Evolutionary conservation across 2,888 invertebrate genomes (phyloP).

Genomic region (Ommatoiulus sabulosus): DNA sequence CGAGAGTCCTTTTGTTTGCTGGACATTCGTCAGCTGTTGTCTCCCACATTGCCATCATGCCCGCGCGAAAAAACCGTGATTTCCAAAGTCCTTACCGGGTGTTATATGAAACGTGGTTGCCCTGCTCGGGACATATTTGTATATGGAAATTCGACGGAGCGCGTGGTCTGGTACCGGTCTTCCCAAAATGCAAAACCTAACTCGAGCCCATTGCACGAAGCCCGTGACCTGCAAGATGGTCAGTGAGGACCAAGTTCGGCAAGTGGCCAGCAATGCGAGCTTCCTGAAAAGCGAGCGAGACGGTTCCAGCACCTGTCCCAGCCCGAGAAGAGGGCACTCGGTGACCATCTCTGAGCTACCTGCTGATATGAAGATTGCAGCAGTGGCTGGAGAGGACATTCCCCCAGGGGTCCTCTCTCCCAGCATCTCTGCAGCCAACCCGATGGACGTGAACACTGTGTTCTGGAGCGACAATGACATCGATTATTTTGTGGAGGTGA

Average conservation of each 20-base stretch:
- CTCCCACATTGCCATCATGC: constrained; percentile 42
- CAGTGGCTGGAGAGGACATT: constrained; percentile 53
- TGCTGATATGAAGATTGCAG: not conserved
- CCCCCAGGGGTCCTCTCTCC: not conserved
- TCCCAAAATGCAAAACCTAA: not conserved
- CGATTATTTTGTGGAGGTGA: constrained; percentile 48
- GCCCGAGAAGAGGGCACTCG: not conserved
- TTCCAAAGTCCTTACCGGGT: constrained; percentile 11
- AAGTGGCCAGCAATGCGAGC: not conserved
- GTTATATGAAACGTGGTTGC: constrained; percentile 45
- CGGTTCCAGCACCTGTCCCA: not conserved
- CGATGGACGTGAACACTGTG: constrained; percentile 42
- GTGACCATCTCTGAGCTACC: not conserved
- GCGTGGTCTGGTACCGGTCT: not conserved
- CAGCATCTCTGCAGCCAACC: not conserved
- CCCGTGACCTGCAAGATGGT: not conserved
- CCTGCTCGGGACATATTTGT: constrained; percentile 22
- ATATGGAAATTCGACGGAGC: constrained; percentile 6
- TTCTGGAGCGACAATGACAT: constrained; percentile 52
- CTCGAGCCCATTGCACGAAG: not conserved
- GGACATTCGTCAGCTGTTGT: constrained; percentile 49
- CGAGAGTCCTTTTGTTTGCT: constrained; percentile 5
- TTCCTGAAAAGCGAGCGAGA: not conserved
- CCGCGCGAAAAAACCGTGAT: not conserved
- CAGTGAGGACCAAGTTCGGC: not conserved